Percentiles rank a stretch among this genome's conserved stretches.
These are phyloP conservation scores for Peromyscus maniculatus DNA, from an alignment of 2,113 vertebrate species.

Conservation along the genomic window DNA sequence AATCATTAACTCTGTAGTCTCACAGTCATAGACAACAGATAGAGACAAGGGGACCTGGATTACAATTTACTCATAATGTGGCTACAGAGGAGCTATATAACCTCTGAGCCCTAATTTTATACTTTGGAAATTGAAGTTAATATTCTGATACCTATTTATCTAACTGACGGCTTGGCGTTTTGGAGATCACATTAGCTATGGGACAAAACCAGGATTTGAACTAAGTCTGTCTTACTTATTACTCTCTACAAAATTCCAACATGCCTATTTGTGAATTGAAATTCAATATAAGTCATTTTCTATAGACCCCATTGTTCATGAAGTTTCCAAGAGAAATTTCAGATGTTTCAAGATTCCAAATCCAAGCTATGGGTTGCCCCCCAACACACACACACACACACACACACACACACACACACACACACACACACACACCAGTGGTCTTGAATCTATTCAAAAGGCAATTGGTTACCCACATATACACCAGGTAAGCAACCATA, in stretches of 20 bases:
- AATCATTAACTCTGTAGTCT: background rate
- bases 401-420: background rate
- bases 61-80: conserved; percentile 25
- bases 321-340: background rate
- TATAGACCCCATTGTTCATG: background rate
- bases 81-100: background rate
- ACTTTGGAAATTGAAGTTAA: conserved; percentile 9
- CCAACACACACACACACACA: background rate
- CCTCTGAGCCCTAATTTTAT: background rate
- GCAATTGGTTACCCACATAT: background rate
- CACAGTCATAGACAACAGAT: background rate
- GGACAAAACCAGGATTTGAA: background rate
- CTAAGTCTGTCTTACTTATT: background rate
- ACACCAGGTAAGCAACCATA: background rate
- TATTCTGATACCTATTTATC: background rate
- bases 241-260: background rate
- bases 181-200: background rate
- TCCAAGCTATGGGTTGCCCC: background rate
- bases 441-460: background rate
- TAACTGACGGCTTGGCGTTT: background rate
- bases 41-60: background rate
- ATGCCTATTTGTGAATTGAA: background rate
- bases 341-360: conserved; percentile 9
- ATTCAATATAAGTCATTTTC: background rate
- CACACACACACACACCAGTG: background rate